Evolutionary conservation across 2,888 invertebrate genomes (phyloP), one percentile per base, ranked within the genome.

Genomic region (Acleris holmiana): DNA sequence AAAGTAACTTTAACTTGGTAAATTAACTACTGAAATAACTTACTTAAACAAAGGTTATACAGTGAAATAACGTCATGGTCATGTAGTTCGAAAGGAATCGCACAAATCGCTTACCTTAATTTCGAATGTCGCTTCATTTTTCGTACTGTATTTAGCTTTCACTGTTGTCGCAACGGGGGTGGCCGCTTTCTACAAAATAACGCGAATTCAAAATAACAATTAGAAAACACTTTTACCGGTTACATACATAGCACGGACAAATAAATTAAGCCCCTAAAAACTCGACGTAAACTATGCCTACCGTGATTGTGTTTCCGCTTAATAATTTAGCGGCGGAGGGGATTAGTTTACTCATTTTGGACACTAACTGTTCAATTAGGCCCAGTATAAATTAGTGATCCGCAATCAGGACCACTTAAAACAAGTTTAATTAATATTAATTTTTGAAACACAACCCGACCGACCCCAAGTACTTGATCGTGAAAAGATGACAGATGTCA

Each of bases 71-170:
- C 21, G 18, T 54, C 23, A 19, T 15, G 47, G 2, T 48, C 18
- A 25, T 23, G 23, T 23, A n/a, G 15, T 17, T 18, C 44, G 17
- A 15, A 15, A 17, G 6, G 15, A 44, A 44, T n/a, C 6, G n/a
- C n/a, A 41, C 2, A n/a, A 48, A 5, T 40, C 3, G 25, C 25
- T 68, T 79, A 94, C 94, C 91, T 94, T 91, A 10, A 94, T 93
- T 83, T 95, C 95, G 75, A 94, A 95, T 13, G 89, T 86, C 6
- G 94, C 94, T 82, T 95, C 95, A 7, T 93, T 93, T 68, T 93
- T 94, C 71, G 89, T 87, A 75, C 91, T 90, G 80, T 94, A 95
- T 75, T 93, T 94, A 69, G 89, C 90, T 72, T 93, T 94, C 60
- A 84, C 73, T n/a, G 82, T 76, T 47, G 80, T 68, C 51, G 78